Conservation (phyloP, 2,113 vertebrate genomes). For the Oceanodroma tethys region DNA sequence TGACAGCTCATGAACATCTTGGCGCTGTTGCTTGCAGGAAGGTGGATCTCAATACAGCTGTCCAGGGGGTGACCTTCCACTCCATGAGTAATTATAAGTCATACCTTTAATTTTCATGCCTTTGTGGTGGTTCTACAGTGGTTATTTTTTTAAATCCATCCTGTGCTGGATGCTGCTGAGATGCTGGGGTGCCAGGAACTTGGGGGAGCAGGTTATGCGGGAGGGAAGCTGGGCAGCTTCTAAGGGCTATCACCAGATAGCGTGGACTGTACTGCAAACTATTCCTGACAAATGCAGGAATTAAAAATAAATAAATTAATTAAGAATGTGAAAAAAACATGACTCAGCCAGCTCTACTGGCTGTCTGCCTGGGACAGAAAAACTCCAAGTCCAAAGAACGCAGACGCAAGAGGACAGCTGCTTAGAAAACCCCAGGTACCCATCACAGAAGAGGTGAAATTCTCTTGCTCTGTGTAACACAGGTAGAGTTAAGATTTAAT, state of each 20-base stretch:
- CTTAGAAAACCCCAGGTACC: not conserved
- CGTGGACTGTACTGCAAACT: not conserved
- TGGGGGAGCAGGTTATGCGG: not conserved
- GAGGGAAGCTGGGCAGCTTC: not conserved
- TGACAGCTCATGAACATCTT: not conserved
- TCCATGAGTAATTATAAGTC: not conserved
- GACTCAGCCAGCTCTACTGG: not conserved
- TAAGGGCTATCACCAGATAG: not conserved
- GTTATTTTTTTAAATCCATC: not conserved
- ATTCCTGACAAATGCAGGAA: not conserved
- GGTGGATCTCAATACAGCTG: not conserved
- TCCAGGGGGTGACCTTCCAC: not conserved
- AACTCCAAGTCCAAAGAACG: not conserved
- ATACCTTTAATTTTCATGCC: not conserved
- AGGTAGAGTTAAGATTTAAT: not conserved
- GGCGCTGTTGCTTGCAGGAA: not conserved
- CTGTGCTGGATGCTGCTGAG: not conserved
- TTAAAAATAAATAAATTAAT: not conserved
- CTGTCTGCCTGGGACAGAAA: not conserved
- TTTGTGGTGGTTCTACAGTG: not conserved
- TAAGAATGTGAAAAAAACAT: not conserved
- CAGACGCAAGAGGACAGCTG: not conserved
- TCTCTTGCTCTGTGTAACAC: not conserved
- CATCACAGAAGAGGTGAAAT: not conserved
- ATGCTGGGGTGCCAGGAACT: not conserved